Base-by-base conservation (phyloP, 2,113 vertebrate genomes). In the Pavo muticus region DNA sequence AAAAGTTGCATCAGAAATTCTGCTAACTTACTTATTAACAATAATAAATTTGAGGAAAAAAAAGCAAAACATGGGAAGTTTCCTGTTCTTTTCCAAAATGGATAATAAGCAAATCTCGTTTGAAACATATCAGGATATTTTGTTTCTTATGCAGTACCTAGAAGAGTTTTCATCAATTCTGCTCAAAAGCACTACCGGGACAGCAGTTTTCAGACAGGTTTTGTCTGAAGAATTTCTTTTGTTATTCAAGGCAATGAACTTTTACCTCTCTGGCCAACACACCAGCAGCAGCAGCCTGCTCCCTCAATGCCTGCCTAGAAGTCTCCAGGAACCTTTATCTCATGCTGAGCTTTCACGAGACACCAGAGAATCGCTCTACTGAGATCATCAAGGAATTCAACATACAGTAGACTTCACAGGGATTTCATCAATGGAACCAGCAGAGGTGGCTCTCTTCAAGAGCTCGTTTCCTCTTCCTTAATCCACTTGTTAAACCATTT, bases 331-430 rank as follows among this genome's bases (percentile, higher is more conserved):
- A 60, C 56, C 89, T 95, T 91, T 93, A 85, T 91, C 25, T 92
- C 94, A 63, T 42, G 88, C 91, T 89, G 96, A 91, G 92, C 88
- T 94, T 94, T 83, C 91, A 92, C 67, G 2, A 92, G 95, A 94
- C 75, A 91, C 86, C 60, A 92, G 87, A 96, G 87, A 89, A 94
- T 64, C 3, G 0, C 68, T 72, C 6, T 10, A 65, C 92, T 84
- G 80, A 93, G 65, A 93, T 77, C 81, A 96, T 96, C 94, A 94
- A 94, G 88, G 93, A 83, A 81, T 92, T 76, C 5, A 10, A 85
- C 48, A 25, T 3, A 59, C 20, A 83, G 84, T 20, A 93, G 77
- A 94, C 88, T 96, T 97, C 94, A 96, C 3, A 95, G 52, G 67
- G 54, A 82, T 89, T 92, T 95, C 60, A 94, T 95, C 95, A 96